Evolutionary conservation across 2,113 vertebrate species (phyloP).

Genomic region (Lathamus discolor): DNA sequence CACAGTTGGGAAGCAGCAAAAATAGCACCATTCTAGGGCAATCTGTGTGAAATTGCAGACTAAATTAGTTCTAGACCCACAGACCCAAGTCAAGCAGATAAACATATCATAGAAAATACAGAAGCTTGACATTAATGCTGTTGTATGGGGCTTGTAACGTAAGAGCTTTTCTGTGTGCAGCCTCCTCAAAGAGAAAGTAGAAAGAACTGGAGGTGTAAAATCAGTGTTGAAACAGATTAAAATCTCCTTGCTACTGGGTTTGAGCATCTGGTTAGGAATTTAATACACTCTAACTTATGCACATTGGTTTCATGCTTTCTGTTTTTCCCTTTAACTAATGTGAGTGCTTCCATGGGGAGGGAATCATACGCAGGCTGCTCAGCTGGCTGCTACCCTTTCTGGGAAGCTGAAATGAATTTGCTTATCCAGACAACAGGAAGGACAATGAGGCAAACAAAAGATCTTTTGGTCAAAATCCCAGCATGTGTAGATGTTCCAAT

Average conservation of each 20-base stretch:
- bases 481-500: neutral
- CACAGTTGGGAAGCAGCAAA: neutral
- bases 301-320: neutral
- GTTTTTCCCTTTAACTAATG: neutral
- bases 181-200: neutral
- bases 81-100: neutral
- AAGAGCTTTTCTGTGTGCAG: neutral
- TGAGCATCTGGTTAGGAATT: neutral
- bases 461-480: neutral
- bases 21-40: neutral
- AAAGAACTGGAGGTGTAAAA: conserved; percentile 6
- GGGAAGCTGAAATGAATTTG: neutral
- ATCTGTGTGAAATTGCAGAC: neutral
- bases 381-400: neutral
- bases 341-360: neutral
- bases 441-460: neutral
- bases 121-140: neutral
- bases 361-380: neutral
- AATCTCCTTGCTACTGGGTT: neutral
- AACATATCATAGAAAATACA: neutral
- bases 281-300: neutral
- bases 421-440: neutral
- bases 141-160: neutral
- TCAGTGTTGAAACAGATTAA: neutral
- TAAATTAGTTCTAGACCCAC: neutral